Base-by-base conservation (phyloP, 2,888 invertebrate genomes). In the Aradus depressus region DNA sequence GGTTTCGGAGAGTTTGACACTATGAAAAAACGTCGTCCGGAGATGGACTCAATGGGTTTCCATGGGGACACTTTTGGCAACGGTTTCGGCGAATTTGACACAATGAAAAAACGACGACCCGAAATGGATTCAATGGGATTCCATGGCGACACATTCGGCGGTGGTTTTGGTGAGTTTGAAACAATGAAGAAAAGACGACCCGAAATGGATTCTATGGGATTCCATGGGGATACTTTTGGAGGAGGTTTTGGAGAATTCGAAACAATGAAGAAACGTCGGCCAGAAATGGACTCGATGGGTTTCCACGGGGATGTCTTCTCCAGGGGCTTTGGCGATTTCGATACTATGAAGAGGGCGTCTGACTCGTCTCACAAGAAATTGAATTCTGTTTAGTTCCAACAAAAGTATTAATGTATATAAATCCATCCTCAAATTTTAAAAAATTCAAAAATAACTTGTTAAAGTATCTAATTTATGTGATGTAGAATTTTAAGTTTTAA, bases 1-100 rank as follows among this genome's bases (percentile, higher is more conserved):
- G 64, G 63, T 0, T 65, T 65, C 34, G 65, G 65, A 4, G 63
- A 64, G 22, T 65, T 66, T 52, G 62, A 62, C 44, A 63, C 64
- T 6, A 64, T 61, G 56, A 62, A 61, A 41, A 62, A 60, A 37
- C 43, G 62, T 34, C 48, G 59, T 14, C 62, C 60, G 1, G 64
- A 62, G 32, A 63, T 62, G 62, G 63, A 60, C 34, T 58, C 63
- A 8, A 60, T 58, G 25, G 65, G 65, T 8, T 65, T 66, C 54
- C 62, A 66, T 52, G 64, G 64, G 1, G 65, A 66, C 48, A 63
- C 64, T 0, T 65, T 66, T 43, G 61, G 56, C n/a, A 54, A 60
- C 5, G 64, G 64, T 1, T 64, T 65, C 38, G 66, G 66, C 8
- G 62, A 62, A 12, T 64, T 64, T 52, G 61, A 60, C 42, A 60